Percentiles rank a stretch among this genome's conserved stretches.
Conservation (phyloP, 2,888 invertebrate genomes). For the Pachliopta kotzebuea region DNA sequence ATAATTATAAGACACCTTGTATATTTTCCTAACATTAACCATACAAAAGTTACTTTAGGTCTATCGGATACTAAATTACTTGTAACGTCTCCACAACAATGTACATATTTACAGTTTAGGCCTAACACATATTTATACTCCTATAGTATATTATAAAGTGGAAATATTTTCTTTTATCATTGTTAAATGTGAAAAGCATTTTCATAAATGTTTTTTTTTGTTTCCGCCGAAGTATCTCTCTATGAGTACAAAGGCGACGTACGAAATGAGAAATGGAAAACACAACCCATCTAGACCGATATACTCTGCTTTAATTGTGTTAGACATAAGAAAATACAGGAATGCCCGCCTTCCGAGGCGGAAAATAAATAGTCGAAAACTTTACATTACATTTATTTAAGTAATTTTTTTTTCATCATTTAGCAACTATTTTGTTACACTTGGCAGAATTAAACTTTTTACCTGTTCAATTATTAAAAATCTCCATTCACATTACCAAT, state of each 20-base stretch:
- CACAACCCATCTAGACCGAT: background rate
- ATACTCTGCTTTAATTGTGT: background rate
- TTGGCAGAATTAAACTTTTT: slow-evolving; percentile 11
- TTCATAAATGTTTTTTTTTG: background rate
- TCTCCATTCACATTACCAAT: slow-evolving; percentile 27
- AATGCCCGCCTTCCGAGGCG: slow-evolving; percentile 10
- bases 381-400: slow-evolving; percentile 25
- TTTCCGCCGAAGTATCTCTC: slow-evolving; percentile 4
- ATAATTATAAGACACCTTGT: slow-evolving; percentile 79
- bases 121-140: slow-evolving; percentile 34
- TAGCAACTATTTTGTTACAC: slow-evolving; percentile 24
- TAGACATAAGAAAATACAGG: slow-evolving; percentile 7
- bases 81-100: slow-evolving; percentile 40
- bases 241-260: slow-evolving; percentile 12
- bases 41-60: slow-evolving; percentile 61
- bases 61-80: slow-evolving; percentile 41
- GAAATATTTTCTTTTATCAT: slow-evolving; percentile 9
- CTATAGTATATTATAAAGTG: slow-evolving; percentile 12
- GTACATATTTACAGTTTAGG: slow-evolving; percentile 69
- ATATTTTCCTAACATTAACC: slow-evolving; percentile 64
- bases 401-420: slow-evolving; percentile 9
- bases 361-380: slow-evolving; percentile 23
- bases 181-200: background rate
- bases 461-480: slow-evolving; percentile 19
- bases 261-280: slow-evolving; percentile 11